Evolutionary conservation across 2,888 invertebrate species (phyloP), one percentile per base, ranked within the genome.

Genomic region (Arctia plantaginis): DNA sequence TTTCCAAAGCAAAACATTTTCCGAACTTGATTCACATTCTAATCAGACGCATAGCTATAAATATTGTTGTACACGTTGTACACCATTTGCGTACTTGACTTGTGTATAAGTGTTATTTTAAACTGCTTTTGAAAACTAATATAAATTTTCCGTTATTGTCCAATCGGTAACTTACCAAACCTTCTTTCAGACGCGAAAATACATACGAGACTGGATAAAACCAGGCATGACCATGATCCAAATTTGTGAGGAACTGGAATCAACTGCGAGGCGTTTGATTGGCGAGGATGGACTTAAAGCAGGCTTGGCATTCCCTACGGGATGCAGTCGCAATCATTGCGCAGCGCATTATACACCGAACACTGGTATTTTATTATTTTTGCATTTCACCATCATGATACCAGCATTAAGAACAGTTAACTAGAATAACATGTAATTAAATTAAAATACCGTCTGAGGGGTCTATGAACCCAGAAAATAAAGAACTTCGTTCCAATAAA

Each of bases 291-390:
- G 99, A 1, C 95, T 99, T 13, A 98, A 99, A 85, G 99, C 99
- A 3, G 99, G 98, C 0, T 93, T 99, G 77, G 98, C 98, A 13
- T 99, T 99, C 92, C 99, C 99, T 0, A 99, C 99, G 0, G 99
- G 99, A 0, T 99, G 99, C 91, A 99, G 99, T n/a, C 96, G 99
- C 70, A 99, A 99, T 94, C 98, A 99, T 92, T 99, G 99, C 91
- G 99, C 99, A 73, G 99, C 99, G 71, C 99, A 99, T 95, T 99
- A 99, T 90, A 99, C 99, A 23, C 99, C 99, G 8, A 99, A 99
- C 93, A 99, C 99, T 72, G 99, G 97, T 96, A 88, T n/a, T 13
- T 35, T 64, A 64, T 30, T 35, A 35, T 33, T 47, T 65, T 64
- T 44, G 7, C 15, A 41, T 27, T 30, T 18, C 6, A 59, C n/a